Evolutionary conservation across 92 coral and sea anemone species (phyloP).

Genomic region (Nematostella vectensis): DNA sequence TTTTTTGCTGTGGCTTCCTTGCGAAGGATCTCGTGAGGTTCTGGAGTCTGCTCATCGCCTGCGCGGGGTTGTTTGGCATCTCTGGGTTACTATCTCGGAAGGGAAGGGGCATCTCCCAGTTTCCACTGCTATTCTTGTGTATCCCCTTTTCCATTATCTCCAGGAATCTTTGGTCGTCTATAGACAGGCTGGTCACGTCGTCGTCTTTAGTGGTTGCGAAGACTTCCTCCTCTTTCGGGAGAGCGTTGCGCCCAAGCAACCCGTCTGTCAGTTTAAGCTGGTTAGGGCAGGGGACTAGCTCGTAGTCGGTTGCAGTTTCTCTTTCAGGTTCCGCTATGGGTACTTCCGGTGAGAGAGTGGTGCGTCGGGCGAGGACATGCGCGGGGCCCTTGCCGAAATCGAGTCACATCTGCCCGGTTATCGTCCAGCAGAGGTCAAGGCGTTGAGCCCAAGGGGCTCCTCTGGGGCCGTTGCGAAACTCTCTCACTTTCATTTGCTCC

Average conservation of each 20-base stretch:
- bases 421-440: conserved; percentile 43
- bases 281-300: conserved; percentile 32
- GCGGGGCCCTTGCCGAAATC: conserved; percentile 32
- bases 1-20: conserved; percentile 33
- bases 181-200: conserved; percentile 30
- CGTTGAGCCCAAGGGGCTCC: too few relatives aligned
- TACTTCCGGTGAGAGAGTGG: neutral
- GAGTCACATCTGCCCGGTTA: conserved; percentile 43
- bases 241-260: neutral
- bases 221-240: conserved; percentile 13
- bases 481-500: conserved; percentile 40
- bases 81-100: conserved; percentile 12
- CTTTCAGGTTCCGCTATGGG: neutral
- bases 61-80: conserved; percentile 38
- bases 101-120: conserved; percentile 44
- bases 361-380: conserved; percentile 25
- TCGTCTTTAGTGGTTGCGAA: conserved; percentile 22
- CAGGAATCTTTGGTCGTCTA: conserved; percentile 26
- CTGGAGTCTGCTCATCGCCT: conserved; percentile 25
- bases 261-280: conserved; percentile 10
- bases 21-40: conserved; percentile 10
- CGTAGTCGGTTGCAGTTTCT: neutral
- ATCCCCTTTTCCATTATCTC: conserved; percentile 21
- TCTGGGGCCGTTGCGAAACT: conserved; percentile 35
- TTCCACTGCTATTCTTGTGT: conserved; percentile 30